Percentiles rank a stretch among this genome's conserved stretches.
Conservation (phyloP, 1,140 invertebrate species). For the Zeugodacus cucurbitae region DNA sequence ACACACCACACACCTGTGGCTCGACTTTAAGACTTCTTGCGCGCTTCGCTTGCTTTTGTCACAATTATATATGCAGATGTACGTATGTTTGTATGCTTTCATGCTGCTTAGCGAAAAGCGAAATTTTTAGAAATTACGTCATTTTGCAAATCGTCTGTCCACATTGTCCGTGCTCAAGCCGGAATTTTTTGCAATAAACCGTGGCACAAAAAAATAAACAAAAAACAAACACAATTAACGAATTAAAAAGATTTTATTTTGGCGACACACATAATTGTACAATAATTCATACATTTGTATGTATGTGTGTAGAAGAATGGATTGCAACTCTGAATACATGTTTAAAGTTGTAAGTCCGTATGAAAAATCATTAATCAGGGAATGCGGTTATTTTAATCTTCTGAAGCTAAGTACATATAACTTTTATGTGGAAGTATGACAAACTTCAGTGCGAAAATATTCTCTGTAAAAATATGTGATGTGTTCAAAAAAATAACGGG, state of each 20-base stretch:
- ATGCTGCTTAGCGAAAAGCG: not conserved
- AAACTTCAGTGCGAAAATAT: too few relatives aligned
- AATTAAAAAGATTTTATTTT: not conserved
- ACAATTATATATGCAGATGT: not conserved
- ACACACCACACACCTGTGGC: not conserved
- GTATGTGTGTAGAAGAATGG: not conserved
- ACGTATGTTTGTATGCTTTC: not conserved
- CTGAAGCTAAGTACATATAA: too few relatives aligned
- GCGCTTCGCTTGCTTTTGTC: not conserved
- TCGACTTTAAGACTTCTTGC: not conserved
- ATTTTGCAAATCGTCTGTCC: slow-evolving; percentile 13
- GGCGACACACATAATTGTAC: not conserved
- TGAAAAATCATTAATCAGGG: not conserved
- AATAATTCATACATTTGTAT: not conserved
- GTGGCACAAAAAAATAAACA: not conserved
- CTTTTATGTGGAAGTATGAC: too few relatives aligned
- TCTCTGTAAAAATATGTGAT: too few relatives aligned
- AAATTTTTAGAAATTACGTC: slow-evolving; percentile 39
- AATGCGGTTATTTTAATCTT: too few relatives aligned
- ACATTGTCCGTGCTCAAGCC: not conserved
- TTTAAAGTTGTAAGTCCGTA: not conserved
- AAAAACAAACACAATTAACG: not conserved
- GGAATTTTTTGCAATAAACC: not conserved
- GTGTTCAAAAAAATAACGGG: too few relatives aligned
- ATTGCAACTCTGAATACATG: not conserved